Evolutionary conservation across 2,888 invertebrate genomes (phyloP).

Genomic region (Prenolepis imparis): DNA sequence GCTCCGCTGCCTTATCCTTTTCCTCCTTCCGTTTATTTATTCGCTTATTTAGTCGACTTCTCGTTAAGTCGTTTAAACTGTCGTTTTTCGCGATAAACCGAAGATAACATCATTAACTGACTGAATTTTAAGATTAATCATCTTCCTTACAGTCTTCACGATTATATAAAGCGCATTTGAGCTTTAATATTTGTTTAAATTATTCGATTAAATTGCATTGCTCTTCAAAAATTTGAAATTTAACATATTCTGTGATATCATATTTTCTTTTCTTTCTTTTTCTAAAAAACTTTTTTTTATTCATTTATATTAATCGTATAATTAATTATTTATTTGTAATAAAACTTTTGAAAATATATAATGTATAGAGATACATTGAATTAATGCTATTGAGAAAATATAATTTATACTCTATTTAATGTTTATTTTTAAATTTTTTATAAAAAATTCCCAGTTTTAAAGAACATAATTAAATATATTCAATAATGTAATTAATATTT

Average conservation of each 20-base stretch:
- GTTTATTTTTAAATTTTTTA: neutral
- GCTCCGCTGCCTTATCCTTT: neutral
- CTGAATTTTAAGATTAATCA: constrained; percentile 32
- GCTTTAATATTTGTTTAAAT: neutral
- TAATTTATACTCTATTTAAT: too few species aligned
- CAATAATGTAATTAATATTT: neutral
- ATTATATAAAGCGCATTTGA: neutral
- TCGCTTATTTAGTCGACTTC: constrained; percentile 18
- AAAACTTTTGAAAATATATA: neutral
- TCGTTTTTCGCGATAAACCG: constrained; percentile 13
- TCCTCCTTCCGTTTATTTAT: neutral
- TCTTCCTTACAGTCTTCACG: neutral
- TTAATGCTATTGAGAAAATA: too few species aligned
- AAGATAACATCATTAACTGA: constrained; percentile 15
- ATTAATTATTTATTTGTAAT: too few species aligned
- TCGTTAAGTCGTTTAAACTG: constrained; percentile 19
- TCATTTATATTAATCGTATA: neutral
- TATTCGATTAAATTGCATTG: neutral
- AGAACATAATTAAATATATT: neutral
- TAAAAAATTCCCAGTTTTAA: neutral
- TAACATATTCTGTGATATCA: neutral
- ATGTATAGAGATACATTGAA: neutral
- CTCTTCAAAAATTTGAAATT: neutral
- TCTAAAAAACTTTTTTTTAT: neutral
- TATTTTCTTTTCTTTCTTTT: too few species aligned